Evolutionary conservation across 2,888 invertebrate species (phyloP).

Genomic region (Nebria salina): DNA sequence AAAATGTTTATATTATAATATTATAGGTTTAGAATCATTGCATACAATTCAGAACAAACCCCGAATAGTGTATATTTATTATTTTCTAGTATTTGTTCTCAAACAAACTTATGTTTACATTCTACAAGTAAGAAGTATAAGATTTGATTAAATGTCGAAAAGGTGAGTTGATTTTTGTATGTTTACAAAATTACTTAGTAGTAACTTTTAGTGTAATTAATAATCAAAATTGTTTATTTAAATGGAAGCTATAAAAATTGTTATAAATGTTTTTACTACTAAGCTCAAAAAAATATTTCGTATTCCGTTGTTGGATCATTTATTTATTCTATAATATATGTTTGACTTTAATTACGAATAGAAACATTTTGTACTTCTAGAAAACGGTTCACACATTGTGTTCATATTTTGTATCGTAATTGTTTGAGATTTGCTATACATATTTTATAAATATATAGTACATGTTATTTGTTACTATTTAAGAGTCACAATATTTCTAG

Average conservation of each 20-base stretch:
- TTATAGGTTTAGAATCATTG: not conserved
- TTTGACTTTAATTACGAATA: not conserved
- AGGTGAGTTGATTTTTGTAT: too few species aligned
- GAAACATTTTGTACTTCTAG: not conserved
- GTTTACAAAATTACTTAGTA: too few species aligned
- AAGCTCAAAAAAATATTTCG: not conserved
- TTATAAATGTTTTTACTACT: not conserved
- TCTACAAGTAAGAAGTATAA: not conserved
- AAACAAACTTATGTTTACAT: not conserved
- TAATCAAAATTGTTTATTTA: not conserved
- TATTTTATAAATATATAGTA: constrained; percentile 1
- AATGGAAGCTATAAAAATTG: not conserved
- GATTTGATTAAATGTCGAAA: not conserved
- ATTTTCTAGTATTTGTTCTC: not conserved
- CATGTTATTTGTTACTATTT: not conserved
- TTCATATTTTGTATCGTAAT: not conserved
- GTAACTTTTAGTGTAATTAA: too few species aligned
- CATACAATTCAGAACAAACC: not conserved
- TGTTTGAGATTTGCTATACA: constrained; percentile 1
- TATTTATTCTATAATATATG: not conserved
- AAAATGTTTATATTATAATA: constrained; percentile 1
- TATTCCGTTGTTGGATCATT: not conserved
- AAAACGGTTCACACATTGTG: not conserved
- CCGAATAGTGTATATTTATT: not conserved
- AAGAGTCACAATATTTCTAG: not conserved